A percentile compares a stretch with the other conserved stretches of the same genome.
phyloP scores from a whole-genome alignment of 1,140 invertebrate genomes.

The Caligus rogercresseyi region DNA sequence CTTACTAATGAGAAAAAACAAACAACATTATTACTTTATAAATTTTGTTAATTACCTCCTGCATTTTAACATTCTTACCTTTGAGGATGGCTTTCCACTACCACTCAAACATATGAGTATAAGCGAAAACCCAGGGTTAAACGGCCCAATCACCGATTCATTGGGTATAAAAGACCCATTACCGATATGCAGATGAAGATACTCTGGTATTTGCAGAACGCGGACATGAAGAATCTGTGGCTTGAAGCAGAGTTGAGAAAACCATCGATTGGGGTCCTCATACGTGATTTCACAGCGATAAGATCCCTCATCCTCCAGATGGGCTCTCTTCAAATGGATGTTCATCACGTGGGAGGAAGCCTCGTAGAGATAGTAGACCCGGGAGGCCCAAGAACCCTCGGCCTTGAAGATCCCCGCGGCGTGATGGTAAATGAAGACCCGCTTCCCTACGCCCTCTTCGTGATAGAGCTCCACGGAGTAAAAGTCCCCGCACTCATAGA shows the following conservation, averaged over 20 bases:
- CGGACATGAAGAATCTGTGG: slow-evolving; percentile 3
- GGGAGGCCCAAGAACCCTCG: background rate
- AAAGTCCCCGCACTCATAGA: slow-evolving; percentile 14
- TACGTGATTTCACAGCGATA: slow-evolving; percentile 17
- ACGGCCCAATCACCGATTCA: background rate
- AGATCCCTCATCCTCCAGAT: slow-evolving; percentile 3
- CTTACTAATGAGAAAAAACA: too few relatives aligned
- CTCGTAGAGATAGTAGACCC: slow-evolving; percentile 5
- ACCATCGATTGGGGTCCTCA: slow-evolving; percentile 9
- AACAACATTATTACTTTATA: too few relatives aligned
- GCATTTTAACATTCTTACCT: too few relatives aligned
- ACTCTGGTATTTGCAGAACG: background rate
- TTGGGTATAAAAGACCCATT: background rate
- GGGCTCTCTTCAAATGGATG: background rate
- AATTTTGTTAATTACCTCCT: too few relatives aligned
- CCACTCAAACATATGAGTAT: background rate
- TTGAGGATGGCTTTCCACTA: background rate
- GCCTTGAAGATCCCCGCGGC: slow-evolving; percentile 1
- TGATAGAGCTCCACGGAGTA: slow-evolving; percentile 5
- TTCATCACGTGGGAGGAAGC: background rate
- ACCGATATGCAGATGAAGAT: background rate
- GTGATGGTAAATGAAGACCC: slow-evolving; percentile 12
- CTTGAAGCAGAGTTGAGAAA: background rate
- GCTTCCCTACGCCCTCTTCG: background rate
- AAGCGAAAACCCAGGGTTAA: background rate